Evolutionary conservation across 1,140 invertebrate genomes (phyloP).

Genomic region (Teleopsis dalmanni): DNA sequence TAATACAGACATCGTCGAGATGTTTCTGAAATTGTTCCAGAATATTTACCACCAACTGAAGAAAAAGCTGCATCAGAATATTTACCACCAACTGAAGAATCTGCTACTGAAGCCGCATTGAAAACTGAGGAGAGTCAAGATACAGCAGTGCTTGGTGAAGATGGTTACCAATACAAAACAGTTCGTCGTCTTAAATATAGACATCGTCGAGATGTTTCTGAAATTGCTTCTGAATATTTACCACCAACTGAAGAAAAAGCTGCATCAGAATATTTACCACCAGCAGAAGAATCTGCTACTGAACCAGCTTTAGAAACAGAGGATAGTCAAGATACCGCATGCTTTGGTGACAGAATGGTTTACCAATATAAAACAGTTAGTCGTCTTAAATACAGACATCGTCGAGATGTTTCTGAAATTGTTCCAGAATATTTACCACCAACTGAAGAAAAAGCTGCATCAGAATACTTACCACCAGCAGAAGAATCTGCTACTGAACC

Average conservation of each 20-base stretch:
- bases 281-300: constrained; percentile 3
- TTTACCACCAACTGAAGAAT: constrained; percentile 19
- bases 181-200: too few relatives aligned
- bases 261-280: constrained; percentile 25
- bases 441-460: constrained; percentile 14
- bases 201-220: constrained; percentile 17
- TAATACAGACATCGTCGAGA: constrained; percentile 28
- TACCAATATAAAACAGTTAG: constrained; percentile 28
- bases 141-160: constrained; percentile 14
- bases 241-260: too few relatives aligned
- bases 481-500: constrained; percentile 16
- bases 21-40: constrained; percentile 22
- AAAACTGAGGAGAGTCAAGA: constrained; percentile 13
- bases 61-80: constrained; percentile 20
- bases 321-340: constrained; percentile 13
- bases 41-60: constrained; percentile 22
- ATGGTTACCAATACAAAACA: constrained; percentile 26
- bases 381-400: constrained; percentile 23
- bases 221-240: too few relatives aligned
- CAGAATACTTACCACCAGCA: constrained; percentile 11
- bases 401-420: constrained; percentile 27
- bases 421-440: constrained; percentile 23
- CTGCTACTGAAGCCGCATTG: constrained; percentile 7
- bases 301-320: constrained; percentile 12
- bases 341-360: constrained; percentile 18